Base-by-base conservation (phyloP, 1,140 invertebrate genomes). In the Cyrtorhinus lividipennis region DNA sequence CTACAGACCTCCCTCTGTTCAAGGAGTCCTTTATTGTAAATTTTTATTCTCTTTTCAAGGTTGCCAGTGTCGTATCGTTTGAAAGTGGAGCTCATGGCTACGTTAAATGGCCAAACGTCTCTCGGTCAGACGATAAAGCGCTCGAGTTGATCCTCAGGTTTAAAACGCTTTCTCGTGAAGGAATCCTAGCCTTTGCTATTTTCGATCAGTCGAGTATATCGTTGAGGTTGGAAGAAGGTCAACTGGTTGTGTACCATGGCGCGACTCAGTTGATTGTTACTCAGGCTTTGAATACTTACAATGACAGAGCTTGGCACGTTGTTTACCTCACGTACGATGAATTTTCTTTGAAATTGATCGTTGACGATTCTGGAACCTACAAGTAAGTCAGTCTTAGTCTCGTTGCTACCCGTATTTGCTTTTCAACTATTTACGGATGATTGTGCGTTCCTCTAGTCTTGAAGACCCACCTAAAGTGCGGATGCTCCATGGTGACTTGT, bases 221-320 rank as follows among this genome's bases (percentile, higher is more conserved):
- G 0, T 71, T 95, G 0, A 80, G 83, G 0, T 61, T 95, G 22
- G 70, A 77, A 0, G 77, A 87, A 61, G 90, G 90, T 20, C 74
- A 78, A 24, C 71, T 94, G 0, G 77, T 82, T 0, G 77, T 93
- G 13, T 81, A 83, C 64, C 86, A 83, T 70, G 81, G 85, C 64
- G 10, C 48, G 18, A 79, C 79, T 10, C 79, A 80, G 20, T 22
- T 53, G 64, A 70, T 87, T 20, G 79, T 74, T 22, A 80, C 81
- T 0, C 77, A 78, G 8, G 73, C 80, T 1, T 77, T 76, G 23
- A 81, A 76, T 1, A 76, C 73, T 56, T 92, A 89, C 72, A 88
- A 92, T 71, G 93, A 98, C 73, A 87, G 85, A 27, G 80, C 87
- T 62, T 96, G 94, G 91, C 95, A 98, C 73, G 90, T 92, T 3